phyloP scores from a whole-genome alignment of 2,888 invertebrate species.

The Cosmopolites sordidus region DNA sequence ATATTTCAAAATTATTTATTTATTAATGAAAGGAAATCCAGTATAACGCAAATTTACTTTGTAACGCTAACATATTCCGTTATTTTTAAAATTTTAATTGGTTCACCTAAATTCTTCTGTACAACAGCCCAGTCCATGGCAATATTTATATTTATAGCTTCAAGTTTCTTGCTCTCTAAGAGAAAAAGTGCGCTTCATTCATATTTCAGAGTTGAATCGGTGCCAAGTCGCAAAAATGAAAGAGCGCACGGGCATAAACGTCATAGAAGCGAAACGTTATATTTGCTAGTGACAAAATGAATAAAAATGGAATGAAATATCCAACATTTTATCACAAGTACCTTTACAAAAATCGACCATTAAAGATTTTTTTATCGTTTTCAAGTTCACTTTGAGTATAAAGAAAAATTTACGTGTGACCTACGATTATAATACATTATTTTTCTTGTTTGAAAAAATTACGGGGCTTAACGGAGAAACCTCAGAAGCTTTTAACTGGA shows the following conservation, averaged over 20 bases:
- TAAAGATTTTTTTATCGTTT: too few relatives aligned
- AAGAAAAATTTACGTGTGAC: too few relatives aligned
- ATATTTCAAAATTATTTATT: too few relatives aligned
- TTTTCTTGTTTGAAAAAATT: conserved; percentile 3
- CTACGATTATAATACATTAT: too few relatives aligned
- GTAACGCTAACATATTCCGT: not conserved
- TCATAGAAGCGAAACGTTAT: conserved; percentile 28
- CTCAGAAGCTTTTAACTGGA: conserved; percentile 25
- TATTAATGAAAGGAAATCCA: too few relatives aligned
- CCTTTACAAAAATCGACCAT: too few relatives aligned
- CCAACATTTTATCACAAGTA: too few relatives aligned
- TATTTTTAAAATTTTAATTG: conserved; percentile 15
- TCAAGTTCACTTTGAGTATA: too few relatives aligned
- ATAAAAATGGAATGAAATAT: too few relatives aligned
- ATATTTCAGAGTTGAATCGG: conserved; percentile 37
- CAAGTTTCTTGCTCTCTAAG: conserved; percentile 27
- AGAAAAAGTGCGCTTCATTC: conserved; percentile 38
- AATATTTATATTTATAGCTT: conserved; percentile 23
- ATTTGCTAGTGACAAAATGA: conserved; percentile 26
- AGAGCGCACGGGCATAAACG: conserved; percentile 27
- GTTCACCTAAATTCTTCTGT: conserved; percentile 24
- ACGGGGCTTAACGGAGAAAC: conserved; percentile 18
- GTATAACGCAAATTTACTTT: too few relatives aligned
- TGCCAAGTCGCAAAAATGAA: conserved; percentile 33
- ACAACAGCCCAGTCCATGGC: conserved; percentile 11